A percentile compares a stretch with the other conserved stretches of the same genome.
Conservation (phyloP, 2,888 invertebrate species). For the Sphecodes monilicornis region DNA sequence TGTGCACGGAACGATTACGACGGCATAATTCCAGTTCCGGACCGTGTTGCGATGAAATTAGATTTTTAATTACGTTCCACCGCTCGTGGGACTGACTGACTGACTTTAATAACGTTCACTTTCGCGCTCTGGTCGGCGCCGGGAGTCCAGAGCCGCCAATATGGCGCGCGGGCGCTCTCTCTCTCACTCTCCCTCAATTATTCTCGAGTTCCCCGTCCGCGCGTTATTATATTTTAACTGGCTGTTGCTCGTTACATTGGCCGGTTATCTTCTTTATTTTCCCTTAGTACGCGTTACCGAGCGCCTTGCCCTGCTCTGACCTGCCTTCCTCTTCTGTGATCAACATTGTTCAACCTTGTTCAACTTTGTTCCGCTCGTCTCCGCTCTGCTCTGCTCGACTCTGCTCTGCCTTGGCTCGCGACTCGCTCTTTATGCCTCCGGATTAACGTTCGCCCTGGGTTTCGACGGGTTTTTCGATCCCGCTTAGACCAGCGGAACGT, state of each 20-base stretch:
- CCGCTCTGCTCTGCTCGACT: neutral
- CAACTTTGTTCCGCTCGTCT: neutral
- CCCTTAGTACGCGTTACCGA: constrained; percentile 27
- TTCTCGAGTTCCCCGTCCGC: constrained; percentile 45
- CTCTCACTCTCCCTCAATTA: too few species aligned
- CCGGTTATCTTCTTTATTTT: constrained; percentile 24
- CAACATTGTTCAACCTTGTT: neutral
- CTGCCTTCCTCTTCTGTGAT: neutral
- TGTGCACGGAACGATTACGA: constrained; percentile 49
- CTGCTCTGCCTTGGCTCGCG: neutral
- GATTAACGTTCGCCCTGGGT: neutral
- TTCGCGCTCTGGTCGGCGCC: constrained; percentile 38
- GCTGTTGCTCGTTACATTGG: constrained; percentile 53
- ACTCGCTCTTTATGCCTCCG: constrained; percentile 6
- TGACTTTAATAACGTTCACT: constrained; percentile 61
- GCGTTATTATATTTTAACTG: constrained; percentile 64
- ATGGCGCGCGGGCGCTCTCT: constrained; percentile 11
- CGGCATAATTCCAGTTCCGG: constrained; percentile 44
- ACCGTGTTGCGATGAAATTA: constrained; percentile 53
- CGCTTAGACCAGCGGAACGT: neutral
- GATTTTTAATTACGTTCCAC: constrained; percentile 61
- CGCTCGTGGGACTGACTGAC: constrained; percentile 35
- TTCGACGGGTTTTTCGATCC: neutral
- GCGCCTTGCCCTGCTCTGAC: neutral
- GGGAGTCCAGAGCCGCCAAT: neutral